A percentile compares a stretch with the other conserved stretches of the same genome.
phyloP scores from a whole-genome alignment of 2,797 vertebrate genomes.

The Echeneis naucrates region DNA sequence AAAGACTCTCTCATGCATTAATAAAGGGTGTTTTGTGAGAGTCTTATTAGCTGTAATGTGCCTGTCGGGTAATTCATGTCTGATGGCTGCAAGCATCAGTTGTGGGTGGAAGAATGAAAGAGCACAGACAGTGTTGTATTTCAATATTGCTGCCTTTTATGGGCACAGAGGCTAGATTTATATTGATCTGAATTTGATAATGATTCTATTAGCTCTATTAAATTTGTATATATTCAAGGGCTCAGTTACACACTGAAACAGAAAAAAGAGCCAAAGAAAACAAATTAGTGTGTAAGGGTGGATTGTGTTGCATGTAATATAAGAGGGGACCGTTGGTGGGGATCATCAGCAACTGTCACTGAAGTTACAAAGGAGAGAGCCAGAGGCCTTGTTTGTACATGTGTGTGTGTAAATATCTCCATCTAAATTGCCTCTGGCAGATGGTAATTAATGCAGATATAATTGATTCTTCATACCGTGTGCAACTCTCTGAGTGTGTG shows the following conservation, averaged over 20 bases:
- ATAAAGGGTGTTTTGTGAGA: conserved; percentile 83
- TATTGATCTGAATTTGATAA: conserved; percentile 90
- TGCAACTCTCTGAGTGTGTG: conserved; percentile 7
- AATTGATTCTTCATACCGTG: conserved; percentile 27
- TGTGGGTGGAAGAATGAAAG: conserved; percentile 79
- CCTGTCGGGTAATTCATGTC: conserved; percentile 82
- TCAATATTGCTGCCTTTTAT: conserved; percentile 87
- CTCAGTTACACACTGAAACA: conserved; percentile 82
- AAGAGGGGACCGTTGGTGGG: conserved; percentile 78
- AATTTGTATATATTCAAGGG: conserved; percentile 86
- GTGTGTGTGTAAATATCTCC: conserved; percentile 47
- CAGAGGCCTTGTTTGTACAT: conserved; percentile 63
- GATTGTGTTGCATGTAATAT: conserved; percentile 88
- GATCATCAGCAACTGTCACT: conserved; percentile 80
- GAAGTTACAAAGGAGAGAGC: conserved; percentile 76
- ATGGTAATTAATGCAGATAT: conserved; percentile 41
- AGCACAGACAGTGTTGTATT: conserved; percentile 84
- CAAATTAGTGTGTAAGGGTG: conserved; percentile 86
- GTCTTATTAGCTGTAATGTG: conserved; percentile 85
- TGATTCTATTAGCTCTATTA: conserved; percentile 89
- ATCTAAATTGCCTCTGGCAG: conserved; percentile 25
- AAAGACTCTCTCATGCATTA: conserved; percentile 82
- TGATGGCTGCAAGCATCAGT: conserved; percentile 80
- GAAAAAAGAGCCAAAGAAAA: conserved; percentile 83
- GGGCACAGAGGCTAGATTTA: conserved; percentile 83